These are phyloP conservation scores for Megalonaias nervosa DNA, from an alignment of 1,140 invertebrate species.

Conservation along the genomic window DNA sequence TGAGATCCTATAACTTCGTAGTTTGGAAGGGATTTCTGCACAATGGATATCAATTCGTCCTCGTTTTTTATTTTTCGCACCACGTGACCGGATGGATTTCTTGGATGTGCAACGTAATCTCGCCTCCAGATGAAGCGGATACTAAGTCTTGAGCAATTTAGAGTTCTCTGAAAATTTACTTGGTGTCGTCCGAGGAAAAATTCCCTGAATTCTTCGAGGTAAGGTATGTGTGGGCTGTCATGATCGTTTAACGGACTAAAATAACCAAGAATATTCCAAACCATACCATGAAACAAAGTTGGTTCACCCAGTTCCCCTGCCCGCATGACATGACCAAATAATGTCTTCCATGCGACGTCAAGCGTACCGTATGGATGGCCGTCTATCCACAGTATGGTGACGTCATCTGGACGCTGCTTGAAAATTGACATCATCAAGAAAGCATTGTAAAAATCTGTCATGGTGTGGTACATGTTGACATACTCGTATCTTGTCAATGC, in stretches of 20 bases:
- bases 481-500: slow-evolving; percentile 64
- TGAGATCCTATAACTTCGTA: slow-evolving; percentile 48
- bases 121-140: slow-evolving; percentile 64
- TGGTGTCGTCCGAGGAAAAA: slow-evolving; percentile 55
- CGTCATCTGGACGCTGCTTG: slow-evolving; percentile 43
- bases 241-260: slow-evolving; percentile 55
- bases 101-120: slow-evolving; percentile 66
- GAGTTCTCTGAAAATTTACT: neutral
- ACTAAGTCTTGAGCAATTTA: slow-evolving; percentile 52
- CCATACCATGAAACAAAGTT: slow-evolving; percentile 42
- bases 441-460: slow-evolving; percentile 67
- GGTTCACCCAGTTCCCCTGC: slow-evolving; percentile 32
- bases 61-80: slow-evolving; percentile 62
- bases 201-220: slow-evolving; percentile 61
- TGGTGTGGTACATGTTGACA: slow-evolving; percentile 67
- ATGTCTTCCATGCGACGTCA: slow-evolving; percentile 54
- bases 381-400: slow-evolving; percentile 61
- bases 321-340: slow-evolving; percentile 49
- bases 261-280: slow-evolving; percentile 61
- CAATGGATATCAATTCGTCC: slow-evolving; percentile 44
- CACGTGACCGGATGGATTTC: slow-evolving; percentile 62
- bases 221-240: slow-evolving; percentile 26
- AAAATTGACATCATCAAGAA: slow-evolving; percentile 60
- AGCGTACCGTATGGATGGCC: slow-evolving; percentile 60
- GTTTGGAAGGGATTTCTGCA: slow-evolving; percentile 20